These are phyloP conservation scores for Sphenopsis melanotis DNA, from an alignment of 2,797 vertebrate species.

Conservation along the genomic window DNA sequence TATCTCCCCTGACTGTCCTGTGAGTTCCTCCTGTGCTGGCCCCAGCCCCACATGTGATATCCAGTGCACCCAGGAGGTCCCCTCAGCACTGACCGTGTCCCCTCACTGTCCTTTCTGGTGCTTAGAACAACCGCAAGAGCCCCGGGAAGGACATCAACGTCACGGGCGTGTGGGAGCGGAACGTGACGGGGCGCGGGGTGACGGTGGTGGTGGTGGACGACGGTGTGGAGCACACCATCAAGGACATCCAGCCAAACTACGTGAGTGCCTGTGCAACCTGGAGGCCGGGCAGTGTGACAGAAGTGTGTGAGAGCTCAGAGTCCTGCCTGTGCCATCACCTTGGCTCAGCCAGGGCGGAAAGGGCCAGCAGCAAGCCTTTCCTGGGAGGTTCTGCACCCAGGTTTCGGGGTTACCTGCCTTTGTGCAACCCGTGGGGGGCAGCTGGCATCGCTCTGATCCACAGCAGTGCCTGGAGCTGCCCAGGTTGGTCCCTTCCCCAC, in stretches of 20 bases:
- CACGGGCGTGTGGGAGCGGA: constrained; percentile 93
- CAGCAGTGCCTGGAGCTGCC: neutral
- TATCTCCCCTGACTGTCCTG: neutral
- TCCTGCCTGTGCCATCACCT: fast-evolving
- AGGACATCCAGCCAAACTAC: constrained; percentile 93
- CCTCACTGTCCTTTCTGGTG: neutral
- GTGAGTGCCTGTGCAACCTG: constrained; percentile 71
- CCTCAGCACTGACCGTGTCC: neutral
- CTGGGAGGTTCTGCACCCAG: fast-evolving
- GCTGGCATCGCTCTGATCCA: fast-evolving
- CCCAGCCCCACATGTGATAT: fast-evolving
- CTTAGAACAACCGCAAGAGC: constrained; percentile 84
- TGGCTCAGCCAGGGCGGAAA: fast-evolving
- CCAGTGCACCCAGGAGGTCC: neutral
- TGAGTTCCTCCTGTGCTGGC: neutral
- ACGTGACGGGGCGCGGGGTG: constrained; percentile 90
- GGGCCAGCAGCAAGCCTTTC: neutral
- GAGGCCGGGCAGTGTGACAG: neutral
- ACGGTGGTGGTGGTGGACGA: constrained; percentile 97
- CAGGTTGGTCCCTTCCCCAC: neutral
- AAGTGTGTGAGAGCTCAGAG: neutral
- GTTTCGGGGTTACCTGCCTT: neutral
- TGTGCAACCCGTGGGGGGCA: fast-evolving
- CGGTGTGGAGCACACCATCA: constrained; percentile 89
- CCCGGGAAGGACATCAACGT: constrained; percentile 94